Evolutionary conservation across 2,888 invertebrate species (phyloP), one percentile per base, ranked within the genome.

Genomic region (Drosophila maculinotata): DNA sequence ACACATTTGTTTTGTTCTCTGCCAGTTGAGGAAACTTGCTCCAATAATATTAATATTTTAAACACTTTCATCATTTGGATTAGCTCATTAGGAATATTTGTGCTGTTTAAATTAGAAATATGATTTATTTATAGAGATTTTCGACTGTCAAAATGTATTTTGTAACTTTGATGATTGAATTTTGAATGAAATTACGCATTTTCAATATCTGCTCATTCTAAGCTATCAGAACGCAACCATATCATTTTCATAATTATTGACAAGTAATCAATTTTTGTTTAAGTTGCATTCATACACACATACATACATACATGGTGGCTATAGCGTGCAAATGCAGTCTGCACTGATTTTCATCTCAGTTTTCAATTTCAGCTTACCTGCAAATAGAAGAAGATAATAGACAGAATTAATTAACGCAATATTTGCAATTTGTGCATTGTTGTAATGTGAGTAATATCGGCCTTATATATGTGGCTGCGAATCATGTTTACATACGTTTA

Each of bases 391-490:
- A 54, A 33, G 30, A 67, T 45, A 44, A 42, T 15, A 10, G 12
- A 41, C 10, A 25, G 12, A 25, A 56, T 73, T 73, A 73, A 73
- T 72, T 68, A 68, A 67, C 41, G 41, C 28, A 58, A 47, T 47
- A 31, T 54, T 57, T 35, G 14, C 30, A 45, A 33, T 12, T 20
- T 28, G 8, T 53, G 17, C 41, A 53, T 38, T 54, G 33, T 58
- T 62, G 51, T 31, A 44, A 48, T 45, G 4, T 15, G 52, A 56
- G 33, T 38, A 47, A 54, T 57, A 44, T 45, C 8, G 47, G 25
- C n/a, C 30, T 44, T 36, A 12, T 44, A 25, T 53, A 36, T 59
- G 31, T 28, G 26, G 53, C 42, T 45, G 36, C 30, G 53, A n/a
- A 47, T 47, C 47, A 39, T 58, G 51, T 20, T 41, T 20, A 28